These are phyloP conservation scores for Aplysia californica DNA, from an alignment of 1,140 invertebrate species.

Conservation along the genomic window DNA sequence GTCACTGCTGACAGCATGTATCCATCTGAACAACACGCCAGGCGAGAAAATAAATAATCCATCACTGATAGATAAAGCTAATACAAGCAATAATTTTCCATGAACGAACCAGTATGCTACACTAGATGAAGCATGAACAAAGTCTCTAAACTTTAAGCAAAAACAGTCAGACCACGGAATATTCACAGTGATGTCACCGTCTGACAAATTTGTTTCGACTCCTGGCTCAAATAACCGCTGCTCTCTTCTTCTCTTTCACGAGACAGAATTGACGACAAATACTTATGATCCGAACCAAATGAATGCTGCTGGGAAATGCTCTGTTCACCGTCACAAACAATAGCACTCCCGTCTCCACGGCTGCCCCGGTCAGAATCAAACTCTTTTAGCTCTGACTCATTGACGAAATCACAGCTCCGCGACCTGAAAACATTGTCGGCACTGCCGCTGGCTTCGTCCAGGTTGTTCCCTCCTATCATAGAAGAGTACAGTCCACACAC, in stretches of 20 bases:
- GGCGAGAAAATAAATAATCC: too few relatives aligned
- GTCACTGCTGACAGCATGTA: too few relatives aligned
- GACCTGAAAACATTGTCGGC: neutral
- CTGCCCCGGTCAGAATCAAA: conserved; percentile 35
- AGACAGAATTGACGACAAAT: neutral
- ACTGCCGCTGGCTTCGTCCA: neutral
- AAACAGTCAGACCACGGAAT: too few relatives aligned
- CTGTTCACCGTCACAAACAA: neutral
- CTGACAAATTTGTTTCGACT: conserved; percentile 35
- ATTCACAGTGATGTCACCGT: conserved; percentile 38
- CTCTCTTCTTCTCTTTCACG: conserved; percentile 31
- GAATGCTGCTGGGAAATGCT: neutral
- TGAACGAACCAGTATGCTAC: too few relatives aligned
- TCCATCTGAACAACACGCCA: too few relatives aligned
- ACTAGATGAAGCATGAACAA: too few relatives aligned
- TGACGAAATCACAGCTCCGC: neutral
- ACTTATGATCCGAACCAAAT: conserved; percentile 11
- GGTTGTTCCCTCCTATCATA: neutral
- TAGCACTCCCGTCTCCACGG: conserved; percentile 10
- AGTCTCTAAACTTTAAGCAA: too few relatives aligned
- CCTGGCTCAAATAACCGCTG: conserved; percentile 60
- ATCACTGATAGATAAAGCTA: too few relatives aligned
- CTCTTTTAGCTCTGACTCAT: conserved; percentile 40
- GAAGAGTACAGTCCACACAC: conserved; percentile 11
- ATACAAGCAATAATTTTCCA: too few relatives aligned